Base-by-base conservation (phyloP, 2,113 vertebrate species). In the Pandion haliaetus region DNA sequence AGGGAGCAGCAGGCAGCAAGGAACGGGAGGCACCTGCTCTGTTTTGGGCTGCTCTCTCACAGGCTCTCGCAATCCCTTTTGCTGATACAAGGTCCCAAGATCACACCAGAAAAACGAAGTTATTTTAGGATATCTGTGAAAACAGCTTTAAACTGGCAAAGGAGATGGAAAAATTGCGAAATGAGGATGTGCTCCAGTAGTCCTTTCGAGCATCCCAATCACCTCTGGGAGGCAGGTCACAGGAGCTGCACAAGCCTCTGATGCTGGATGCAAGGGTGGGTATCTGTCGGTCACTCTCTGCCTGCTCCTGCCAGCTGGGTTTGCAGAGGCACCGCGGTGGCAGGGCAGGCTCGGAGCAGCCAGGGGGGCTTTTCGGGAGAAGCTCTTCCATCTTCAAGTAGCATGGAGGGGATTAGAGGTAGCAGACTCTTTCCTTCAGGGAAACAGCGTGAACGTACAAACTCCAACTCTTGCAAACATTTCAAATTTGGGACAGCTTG, bases 271-370 rank as follows among this genome's bases (percentile, higher is more conserved):
- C 5, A 10, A 0, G 36, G 18, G 19, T 2, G 4, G 32, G n/a
- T n/a, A 47, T 18, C 45, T 19, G 49, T 19, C 0, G 0, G 19
- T n/a, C 45, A 3, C 7, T 31, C 36, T 26, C 59, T 42, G 57
- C 23, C 34, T 1, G 4, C 34, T n/a, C 36, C 54, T 26, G 44
- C 36, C 34, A 42, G 32, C 8, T 9, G 49, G 45, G 25, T 63
- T 50, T 36, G 40, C 32, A 17, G 78, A 49, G 31, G 59, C 17
- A 11, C 25, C 2, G 2, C 1, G 29, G 34, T 4, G 52, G 12
- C 47, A 2, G 29, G 59, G 24, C 34, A n/a, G 34, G 34, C 59
- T 61, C 2, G 0, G 65, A 85, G 47, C 23, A 18, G 57, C 40
- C 40, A 3, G 23, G 2, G 14, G n/a, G 12, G 57, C 26, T 44